Evolutionary conservation across 2,888 invertebrate genomes (phyloP).

Genomic region (Taphrorychus bicolor): DNA sequence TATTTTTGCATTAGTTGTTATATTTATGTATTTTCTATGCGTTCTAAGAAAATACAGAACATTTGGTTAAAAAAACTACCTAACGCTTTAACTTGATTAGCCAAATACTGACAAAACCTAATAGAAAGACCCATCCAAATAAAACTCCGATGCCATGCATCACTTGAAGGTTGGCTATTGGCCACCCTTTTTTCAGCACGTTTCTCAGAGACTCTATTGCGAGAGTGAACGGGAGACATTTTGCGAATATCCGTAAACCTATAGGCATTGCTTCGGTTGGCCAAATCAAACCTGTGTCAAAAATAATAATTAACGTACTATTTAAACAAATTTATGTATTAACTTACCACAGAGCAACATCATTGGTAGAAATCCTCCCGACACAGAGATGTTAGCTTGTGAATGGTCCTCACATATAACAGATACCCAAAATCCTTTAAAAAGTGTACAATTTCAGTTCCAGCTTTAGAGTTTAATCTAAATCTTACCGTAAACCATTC

Average conservation of each 20-base stretch:
- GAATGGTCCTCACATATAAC: slow-evolving; percentile 79
- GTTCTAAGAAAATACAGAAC: not conserved
- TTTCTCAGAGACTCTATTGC: slow-evolving; percentile 79
- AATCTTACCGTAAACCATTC: slow-evolving; percentile 79
- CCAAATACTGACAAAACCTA: slow-evolving; percentile 50
- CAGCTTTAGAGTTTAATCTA: not conserved
- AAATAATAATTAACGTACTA: slow-evolving; percentile 4
- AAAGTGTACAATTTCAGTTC: slow-evolving; percentile 9
- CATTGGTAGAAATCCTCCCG: slow-evolving; percentile 91
- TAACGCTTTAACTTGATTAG: slow-evolving; percentile 51
- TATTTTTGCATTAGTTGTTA: not conserved
- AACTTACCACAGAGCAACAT: slow-evolving; percentile 66
- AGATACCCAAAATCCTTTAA: slow-evolving; percentile 79
- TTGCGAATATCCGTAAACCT: slow-evolving; percentile 51
- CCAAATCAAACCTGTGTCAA: slow-evolving; percentile 68
- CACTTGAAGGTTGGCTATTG: slow-evolving; percentile 71
- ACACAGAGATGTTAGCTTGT: slow-evolving; percentile 82
- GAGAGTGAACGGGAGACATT: slow-evolving; percentile 74
- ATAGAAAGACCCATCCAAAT: slow-evolving; percentile 64
- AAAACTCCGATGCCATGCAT: slow-evolving; percentile 76
- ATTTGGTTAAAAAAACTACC: not conserved
- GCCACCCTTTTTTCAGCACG: slow-evolving; percentile 78
- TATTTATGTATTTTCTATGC: not conserved
- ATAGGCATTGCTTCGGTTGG: slow-evolving; percentile 73
- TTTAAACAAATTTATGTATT: not conserved